Evolutionary conservation across 1,140 invertebrate genomes (phyloP).

Genomic region (Euura lappo): DNA sequence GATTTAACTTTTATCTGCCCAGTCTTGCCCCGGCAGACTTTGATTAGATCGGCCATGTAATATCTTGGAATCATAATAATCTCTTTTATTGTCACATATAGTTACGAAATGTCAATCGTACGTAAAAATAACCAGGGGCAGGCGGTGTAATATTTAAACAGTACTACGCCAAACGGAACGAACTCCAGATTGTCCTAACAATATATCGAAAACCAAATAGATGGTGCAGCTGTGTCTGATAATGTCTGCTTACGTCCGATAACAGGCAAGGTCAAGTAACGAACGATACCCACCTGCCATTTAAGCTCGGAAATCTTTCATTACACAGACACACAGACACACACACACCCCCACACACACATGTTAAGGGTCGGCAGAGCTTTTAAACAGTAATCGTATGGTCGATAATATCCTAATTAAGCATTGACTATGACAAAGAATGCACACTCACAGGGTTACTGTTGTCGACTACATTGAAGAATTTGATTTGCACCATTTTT

Average conservation of each 20-base stretch:
- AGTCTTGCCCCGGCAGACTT: background rate
- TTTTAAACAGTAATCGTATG: background rate
- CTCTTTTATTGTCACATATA: no score
- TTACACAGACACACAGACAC: no score
- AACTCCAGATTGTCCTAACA: background rate
- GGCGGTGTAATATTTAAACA: background rate
- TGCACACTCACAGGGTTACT: slow-evolving; percentile 42
- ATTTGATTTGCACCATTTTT: slow-evolving; percentile 49
- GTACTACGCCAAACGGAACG: background rate
- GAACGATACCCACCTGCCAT: background rate
- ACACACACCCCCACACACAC: background rate
- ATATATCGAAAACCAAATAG: background rate
- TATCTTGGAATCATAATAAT: background rate
- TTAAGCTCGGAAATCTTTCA: background rate
- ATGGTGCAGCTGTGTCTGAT: background rate
- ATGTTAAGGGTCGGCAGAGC: background rate
- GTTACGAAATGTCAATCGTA: no score
- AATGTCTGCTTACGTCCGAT: background rate
- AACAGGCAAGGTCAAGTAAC: slow-evolving; percentile 4
- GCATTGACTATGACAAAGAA: background rate
- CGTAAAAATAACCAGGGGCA: background rate
- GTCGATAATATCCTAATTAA: slow-evolving; percentile 5
- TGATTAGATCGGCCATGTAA: background rate
- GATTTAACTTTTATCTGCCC: background rate
- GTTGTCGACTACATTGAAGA: slow-evolving; percentile 45